Conservation (phyloP, 2,888 invertebrate genomes). For the Hydrotaea diabolus region DNA sequence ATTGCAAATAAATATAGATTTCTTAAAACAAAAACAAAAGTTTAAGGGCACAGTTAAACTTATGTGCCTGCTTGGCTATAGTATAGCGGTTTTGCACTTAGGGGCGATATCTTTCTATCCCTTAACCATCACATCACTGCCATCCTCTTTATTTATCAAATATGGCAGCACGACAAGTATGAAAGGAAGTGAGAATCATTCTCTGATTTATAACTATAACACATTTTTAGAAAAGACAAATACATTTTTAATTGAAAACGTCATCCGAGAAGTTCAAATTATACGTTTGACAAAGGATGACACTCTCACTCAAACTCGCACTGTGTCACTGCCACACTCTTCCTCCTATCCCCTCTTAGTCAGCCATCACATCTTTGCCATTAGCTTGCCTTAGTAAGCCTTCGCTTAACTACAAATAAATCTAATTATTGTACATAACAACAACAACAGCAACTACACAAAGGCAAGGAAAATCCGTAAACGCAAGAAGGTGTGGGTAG, state of each 20-base stretch:
- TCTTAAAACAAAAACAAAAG: too few relatives aligned
- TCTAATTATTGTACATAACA: conserved; percentile 31
- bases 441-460: conserved; percentile 5
- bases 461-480: neutral
- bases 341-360: neutral
- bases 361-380: too few relatives aligned
- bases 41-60: too few relatives aligned
- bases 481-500: neutral
- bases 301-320: neutral
- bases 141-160: too few relatives aligned
- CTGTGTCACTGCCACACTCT: neutral
- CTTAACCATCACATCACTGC: too few relatives aligned
- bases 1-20: too few relatives aligned
- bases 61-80: too few relatives aligned
- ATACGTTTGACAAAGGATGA: neutral
- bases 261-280: conserved; percentile 5
- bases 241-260: conserved; percentile 21
- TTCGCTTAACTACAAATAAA: conserved; percentile 21
- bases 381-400: too few relatives aligned
- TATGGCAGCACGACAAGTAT: too few relatives aligned
- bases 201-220: neutral
- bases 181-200: neutral
- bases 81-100: too few relatives aligned
- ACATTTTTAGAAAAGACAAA: conserved; percentile 19
- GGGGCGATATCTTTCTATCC: too few relatives aligned